These are phyloP conservation scores for Drosophila nikananu DNA, from an alignment of 1,140 invertebrate species.

Conservation along the genomic window DNA sequence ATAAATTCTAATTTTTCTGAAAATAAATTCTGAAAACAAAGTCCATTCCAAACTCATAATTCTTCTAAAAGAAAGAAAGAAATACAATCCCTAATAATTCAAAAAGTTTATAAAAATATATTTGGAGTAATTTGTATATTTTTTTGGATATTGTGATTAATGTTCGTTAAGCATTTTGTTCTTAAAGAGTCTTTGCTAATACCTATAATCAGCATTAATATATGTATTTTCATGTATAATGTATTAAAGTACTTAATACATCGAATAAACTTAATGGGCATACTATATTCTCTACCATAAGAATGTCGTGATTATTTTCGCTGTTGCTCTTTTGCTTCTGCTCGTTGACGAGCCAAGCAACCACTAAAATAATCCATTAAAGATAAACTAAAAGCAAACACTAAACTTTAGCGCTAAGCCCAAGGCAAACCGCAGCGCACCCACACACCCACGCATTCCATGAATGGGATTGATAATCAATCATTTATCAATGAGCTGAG, in stretches of 20 bases:
- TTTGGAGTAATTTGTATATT: too few relatives aligned
- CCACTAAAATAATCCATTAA: conserved; percentile 83
- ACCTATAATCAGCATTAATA: not conserved
- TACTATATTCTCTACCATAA: conserved; percentile 6
- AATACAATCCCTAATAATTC: not conserved
- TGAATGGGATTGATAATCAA: conserved; percentile 70
- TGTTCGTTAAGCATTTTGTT: not conserved
- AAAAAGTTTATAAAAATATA: not conserved
- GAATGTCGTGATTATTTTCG: not conserved
- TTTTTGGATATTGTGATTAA: not conserved
- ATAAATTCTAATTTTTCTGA: not conserved
- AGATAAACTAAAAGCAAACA: conserved; percentile 83
- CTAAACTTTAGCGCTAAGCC: conserved; percentile 79
- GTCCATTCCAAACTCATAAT: not conserved
- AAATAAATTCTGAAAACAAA: not conserved
- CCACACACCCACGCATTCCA: conserved; percentile 46
- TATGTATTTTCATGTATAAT: not conserved
- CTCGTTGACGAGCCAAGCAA: conserved; percentile 55
- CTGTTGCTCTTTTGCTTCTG: conserved; percentile 15
- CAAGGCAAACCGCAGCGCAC: conserved; percentile 70
- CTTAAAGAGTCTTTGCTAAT: not conserved
- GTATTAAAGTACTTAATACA: not conserved
- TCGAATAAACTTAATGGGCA: conserved; percentile 1
- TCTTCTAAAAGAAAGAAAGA: not conserved
- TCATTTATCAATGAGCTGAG: conserved; percentile 75